These are phyloP conservation scores for Brachymystax lenok DNA, from an alignment of 2,797 vertebrate species.

Conservation along the genomic window DNA sequence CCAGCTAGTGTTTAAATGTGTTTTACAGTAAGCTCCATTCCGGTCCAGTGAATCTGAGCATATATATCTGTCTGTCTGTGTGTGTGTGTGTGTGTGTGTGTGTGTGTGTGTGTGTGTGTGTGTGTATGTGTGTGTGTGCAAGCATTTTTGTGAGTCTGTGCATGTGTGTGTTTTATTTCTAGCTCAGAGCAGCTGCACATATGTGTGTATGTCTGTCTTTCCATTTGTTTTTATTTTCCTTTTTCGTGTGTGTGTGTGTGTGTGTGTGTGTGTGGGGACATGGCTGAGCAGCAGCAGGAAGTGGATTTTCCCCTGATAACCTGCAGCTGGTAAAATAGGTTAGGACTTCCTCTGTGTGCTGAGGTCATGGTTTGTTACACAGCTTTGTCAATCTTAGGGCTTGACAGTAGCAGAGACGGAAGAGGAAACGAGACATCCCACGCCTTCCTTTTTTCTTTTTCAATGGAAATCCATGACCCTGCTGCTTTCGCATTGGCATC, in stretches of 20 bases:
- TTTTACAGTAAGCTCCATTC: neutral
- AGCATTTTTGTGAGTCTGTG: neutral
- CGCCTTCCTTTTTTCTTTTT: too few relatives aligned
- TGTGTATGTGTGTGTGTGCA: neutral
- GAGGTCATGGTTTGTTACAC: constrained; percentile 5
- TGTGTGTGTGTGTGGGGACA: constrained; percentile 15
- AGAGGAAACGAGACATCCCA: too few relatives aligned
- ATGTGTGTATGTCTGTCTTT: neutral
- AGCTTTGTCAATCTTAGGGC: neutral
- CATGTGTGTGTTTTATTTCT: constrained; percentile 4
- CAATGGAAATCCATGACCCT: too few relatives aligned
- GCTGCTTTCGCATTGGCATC: too few relatives aligned
- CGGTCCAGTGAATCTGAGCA: neutral
- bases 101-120: neutral
- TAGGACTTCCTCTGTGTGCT: constrained; percentile 52
- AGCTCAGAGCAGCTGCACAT: neutral
- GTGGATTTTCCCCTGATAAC: constrained; percentile 61
- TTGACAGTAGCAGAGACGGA: too few relatives aligned
- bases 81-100: neutral
- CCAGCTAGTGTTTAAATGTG: neutral
- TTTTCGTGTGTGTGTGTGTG: constrained; percentile 10
- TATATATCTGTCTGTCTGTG: neutral
- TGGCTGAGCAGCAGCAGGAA: constrained; percentile 43
- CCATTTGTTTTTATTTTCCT: neutral
- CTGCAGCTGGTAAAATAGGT: constrained; percentile 24